These are phyloP conservation scores for Eupelmus urozonus DNA, from an alignment of 2,888 invertebrate species.

Conservation along the genomic window DNA sequence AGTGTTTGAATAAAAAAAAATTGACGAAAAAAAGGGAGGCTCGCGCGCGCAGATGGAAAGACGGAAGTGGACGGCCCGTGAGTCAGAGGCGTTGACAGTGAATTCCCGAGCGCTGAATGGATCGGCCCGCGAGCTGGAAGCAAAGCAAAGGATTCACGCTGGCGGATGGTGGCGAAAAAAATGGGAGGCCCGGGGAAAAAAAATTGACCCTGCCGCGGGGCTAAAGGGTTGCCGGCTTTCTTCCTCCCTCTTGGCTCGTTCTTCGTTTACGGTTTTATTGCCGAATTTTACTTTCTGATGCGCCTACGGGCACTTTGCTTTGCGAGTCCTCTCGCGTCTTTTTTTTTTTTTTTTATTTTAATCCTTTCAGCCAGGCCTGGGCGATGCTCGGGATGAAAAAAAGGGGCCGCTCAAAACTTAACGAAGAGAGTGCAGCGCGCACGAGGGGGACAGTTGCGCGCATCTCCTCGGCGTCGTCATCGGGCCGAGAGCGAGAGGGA, in stretches of 20 bases:
- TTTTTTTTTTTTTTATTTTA: slow-evolving; percentile 43
- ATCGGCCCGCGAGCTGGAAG: too few relatives aligned
- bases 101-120: too few relatives aligned
- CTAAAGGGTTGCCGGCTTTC: background rate
- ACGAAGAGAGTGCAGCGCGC: slow-evolving; percentile 42
- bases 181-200: too few relatives aligned
- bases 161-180: too few relatives aligned
- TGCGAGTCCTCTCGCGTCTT: slow-evolving; percentile 31
- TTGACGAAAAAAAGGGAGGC: background rate
- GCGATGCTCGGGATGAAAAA: background rate
- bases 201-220: too few relatives aligned
- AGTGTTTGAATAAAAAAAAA: background rate
- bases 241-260: background rate
- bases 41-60: background rate
- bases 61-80: background rate
- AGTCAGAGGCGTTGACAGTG: background rate
- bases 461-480: slow-evolving; percentile 34
- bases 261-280: slow-evolving; percentile 60
- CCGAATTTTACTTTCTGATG: slow-evolving; percentile 67
- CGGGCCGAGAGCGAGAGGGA: slow-evolving; percentile 24
- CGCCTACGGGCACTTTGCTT: slow-evolving; percentile 23
- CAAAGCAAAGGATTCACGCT: too few relatives aligned
- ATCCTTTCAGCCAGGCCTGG: slow-evolving; percentile 52
- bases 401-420: slow-evolving; percentile 47
- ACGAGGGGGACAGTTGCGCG: background rate